Conservation (phyloP, 2,888 invertebrate species). For the Xanthorhoe spadicearia region DNA sequence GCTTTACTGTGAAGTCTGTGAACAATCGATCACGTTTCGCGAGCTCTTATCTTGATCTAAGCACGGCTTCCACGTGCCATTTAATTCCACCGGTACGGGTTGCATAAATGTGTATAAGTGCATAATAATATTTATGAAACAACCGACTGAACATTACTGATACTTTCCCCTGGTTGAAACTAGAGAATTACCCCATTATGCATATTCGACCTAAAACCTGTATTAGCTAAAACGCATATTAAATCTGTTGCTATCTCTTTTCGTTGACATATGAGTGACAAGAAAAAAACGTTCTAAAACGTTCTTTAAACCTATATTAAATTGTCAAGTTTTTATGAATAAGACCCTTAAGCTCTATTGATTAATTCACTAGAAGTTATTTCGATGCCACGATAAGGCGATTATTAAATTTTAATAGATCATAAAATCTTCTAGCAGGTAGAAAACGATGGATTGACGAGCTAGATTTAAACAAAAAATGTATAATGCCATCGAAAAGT, state of each 20-base stretch:
- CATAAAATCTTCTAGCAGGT: conserved; percentile 37
- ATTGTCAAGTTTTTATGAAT: too few species aligned
- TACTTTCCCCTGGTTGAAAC: conserved; percentile 50
- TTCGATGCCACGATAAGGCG: conserved; percentile 17
- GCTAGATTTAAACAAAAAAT: conserved; percentile 52
- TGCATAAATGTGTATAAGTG: conserved; percentile 57
- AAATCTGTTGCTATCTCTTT: too few species aligned
- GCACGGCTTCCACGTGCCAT: conserved; percentile 65
- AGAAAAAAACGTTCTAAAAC: too few species aligned
- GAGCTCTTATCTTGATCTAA: conserved; percentile 64
- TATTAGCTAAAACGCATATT: too few species aligned
- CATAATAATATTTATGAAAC: conserved; percentile 52
- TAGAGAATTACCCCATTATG: too few species aligned
- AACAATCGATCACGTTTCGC: conserved; percentile 67
- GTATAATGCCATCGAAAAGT: conserved; percentile 45
- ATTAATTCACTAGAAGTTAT: conserved; percentile 24
- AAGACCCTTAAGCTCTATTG: conserved; percentile 27
- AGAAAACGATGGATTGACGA: conserved; percentile 36
- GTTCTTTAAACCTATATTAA: too few species aligned
- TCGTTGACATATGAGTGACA: too few species aligned
- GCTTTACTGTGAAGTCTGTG: conserved; percentile 43
- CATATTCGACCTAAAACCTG: too few species aligned
- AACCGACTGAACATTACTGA: conserved; percentile 45
- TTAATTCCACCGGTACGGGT: conserved; percentile 48
- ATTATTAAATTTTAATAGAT: conserved; percentile 40